These are phyloP conservation scores for Poeciliopsis gracilis DNA, from an alignment of 2,797 vertebrate species.

Conservation along the genomic window DNA sequence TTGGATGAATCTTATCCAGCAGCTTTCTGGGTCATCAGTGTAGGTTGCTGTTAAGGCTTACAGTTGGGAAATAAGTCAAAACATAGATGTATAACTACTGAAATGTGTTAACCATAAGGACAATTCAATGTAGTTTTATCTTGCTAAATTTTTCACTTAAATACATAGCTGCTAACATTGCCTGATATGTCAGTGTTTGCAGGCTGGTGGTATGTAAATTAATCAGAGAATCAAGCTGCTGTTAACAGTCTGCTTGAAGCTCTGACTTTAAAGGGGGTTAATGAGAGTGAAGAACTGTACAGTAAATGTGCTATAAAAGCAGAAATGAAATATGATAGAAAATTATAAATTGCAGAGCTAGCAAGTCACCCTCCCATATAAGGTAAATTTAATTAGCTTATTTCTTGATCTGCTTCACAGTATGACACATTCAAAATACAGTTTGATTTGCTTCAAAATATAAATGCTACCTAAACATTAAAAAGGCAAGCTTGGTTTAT, in stretches of 20 bases:
- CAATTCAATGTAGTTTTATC: neutral
- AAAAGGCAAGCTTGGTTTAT: neutral
- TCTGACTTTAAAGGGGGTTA: constrained; percentile 13
- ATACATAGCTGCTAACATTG: neutral
- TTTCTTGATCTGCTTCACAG: constrained; percentile 4
- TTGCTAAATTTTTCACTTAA: neutral
- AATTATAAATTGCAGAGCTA: constrained; percentile 1
- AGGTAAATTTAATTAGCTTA: constrained; percentile 15
- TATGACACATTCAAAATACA: neutral
- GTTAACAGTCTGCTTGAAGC: constrained; percentile 1
- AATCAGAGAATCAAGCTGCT: neutral
- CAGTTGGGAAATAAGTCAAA: neutral
- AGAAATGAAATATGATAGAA: constrained; percentile 9
- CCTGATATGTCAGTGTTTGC: neutral
- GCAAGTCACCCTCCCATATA: neutral
- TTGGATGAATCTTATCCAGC: neutral
- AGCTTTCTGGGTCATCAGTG: neutral
- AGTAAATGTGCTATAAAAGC: constrained; percentile 16
- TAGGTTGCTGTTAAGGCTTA: neutral
- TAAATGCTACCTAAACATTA: neutral
- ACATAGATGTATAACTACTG: neutral
- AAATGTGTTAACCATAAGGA: neutral
- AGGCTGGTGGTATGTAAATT: neutral
- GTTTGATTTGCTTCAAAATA: neutral
- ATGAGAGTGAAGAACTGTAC: constrained; percentile 12